Conservation (phyloP, 2,113 vertebrate genomes). For the Malurus alboscapulatus region DNA sequence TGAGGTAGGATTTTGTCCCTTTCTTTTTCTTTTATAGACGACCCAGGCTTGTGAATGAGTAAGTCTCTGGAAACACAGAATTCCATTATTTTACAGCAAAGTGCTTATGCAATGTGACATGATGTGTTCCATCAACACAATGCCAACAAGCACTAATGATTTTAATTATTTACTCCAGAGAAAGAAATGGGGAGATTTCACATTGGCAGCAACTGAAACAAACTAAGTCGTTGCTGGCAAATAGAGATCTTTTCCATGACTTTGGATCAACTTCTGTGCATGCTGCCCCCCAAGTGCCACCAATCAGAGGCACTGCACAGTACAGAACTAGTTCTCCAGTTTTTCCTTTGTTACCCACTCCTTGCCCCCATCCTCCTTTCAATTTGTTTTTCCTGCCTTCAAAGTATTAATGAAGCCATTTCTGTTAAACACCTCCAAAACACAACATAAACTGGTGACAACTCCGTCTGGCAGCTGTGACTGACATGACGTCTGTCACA, state of each 20-base stretch:
- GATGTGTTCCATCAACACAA: background rate
- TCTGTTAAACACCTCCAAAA: constrained; percentile 3
- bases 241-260: background rate
- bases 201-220: background rate
- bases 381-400: background rate
- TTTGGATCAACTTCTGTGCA: background rate
- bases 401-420: constrained; percentile 4
- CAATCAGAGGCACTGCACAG: background rate
- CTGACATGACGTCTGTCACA: background rate
- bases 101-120: background rate
- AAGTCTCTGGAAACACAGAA: background rate
- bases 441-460: background rate
- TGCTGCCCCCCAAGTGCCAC: background rate
- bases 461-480: constrained; percentile 19
- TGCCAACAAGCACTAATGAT: background rate
- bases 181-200: background rate
- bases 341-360: background rate
- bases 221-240: background rate
- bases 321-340: background rate
- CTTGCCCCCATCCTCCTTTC: background rate
- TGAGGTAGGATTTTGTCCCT: background rate
- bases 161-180: constrained; percentile 24
- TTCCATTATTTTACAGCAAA: background rate
- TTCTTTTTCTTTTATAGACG: background rate
- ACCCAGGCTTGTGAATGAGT: background rate